Conservation (phyloP, 2,113 vertebrate genomes). For the Urocynchramus pylzowi region DNA sequence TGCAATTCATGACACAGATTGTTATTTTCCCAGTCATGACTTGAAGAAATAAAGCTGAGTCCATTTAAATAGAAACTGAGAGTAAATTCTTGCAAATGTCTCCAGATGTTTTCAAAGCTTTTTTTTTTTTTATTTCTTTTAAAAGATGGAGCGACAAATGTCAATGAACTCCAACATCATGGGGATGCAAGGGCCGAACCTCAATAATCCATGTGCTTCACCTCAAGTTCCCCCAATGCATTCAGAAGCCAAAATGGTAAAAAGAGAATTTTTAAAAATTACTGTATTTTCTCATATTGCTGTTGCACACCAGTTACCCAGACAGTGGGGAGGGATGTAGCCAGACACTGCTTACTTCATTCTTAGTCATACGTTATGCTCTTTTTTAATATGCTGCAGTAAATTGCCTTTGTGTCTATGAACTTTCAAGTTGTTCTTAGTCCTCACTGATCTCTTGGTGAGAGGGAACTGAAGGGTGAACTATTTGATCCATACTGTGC, state of each 20-base stretch:
- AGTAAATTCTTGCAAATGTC: background rate
- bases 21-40: constrained; percentile 34
- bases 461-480: background rate
- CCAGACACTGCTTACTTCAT: constrained; percentile 52
- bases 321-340: background rate
- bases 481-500: background rate
- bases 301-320: background rate
- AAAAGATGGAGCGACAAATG: constrained; percentile 98
- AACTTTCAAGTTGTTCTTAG: constrained; percentile 1
- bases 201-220: constrained; percentile 91
- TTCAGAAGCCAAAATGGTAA: constrained; percentile 99
- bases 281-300: background rate
- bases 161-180: constrained; percentile 98
- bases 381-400: constrained; percentile 23
- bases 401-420: constrained; percentile 23
- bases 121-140: background rate
- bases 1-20: background rate
- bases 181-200: constrained; percentile 93
- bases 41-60: constrained; percentile 26
- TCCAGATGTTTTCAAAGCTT: background rate
- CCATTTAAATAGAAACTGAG: background rate
- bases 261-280: background rate
- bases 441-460: background rate
- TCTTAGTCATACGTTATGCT: constrained; percentile 35
- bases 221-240: constrained; percentile 95